Conservation (phyloP, 2,888 invertebrate species). For the Lathronympha strigana region DNA sequence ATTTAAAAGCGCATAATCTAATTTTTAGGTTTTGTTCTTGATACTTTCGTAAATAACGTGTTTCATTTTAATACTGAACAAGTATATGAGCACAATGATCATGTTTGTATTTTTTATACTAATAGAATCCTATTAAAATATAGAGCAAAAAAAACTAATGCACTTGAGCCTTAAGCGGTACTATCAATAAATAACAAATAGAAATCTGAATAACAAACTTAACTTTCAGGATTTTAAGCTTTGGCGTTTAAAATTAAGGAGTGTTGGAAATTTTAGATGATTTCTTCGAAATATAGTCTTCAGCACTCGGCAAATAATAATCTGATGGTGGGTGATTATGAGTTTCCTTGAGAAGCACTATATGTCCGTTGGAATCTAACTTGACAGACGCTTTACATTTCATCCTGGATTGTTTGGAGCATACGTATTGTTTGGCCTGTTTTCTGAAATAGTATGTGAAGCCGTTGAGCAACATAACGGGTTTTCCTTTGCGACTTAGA, state of each 20-base stretch:
- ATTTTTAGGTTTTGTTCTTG: background rate
- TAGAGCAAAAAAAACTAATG: too few relatives aligned
- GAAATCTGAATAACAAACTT: too few relatives aligned
- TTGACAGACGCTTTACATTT: slow-evolving; percentile 11
- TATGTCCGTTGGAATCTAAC: slow-evolving; percentile 2
- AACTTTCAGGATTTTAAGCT: background rate
- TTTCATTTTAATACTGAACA: background rate
- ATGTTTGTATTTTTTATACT: too few relatives aligned
- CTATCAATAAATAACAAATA: too few relatives aligned
- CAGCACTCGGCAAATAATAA: slow-evolving; percentile 12
- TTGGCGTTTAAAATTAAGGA: too few relatives aligned
- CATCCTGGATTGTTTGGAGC: slow-evolving; percentile 10
- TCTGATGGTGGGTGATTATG: slow-evolving; percentile 16
- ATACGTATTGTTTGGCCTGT: slow-evolving; percentile 6
- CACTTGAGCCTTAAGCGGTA: too few relatives aligned
- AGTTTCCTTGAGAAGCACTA: slow-evolving; percentile 5
- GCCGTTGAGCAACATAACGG: slow-evolving; percentile 10
- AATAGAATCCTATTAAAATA: too few relatives aligned
- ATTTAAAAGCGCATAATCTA: too few relatives aligned
- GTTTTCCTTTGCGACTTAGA: slow-evolving; percentile 22
- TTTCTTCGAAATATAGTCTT: background rate
- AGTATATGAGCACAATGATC: too few relatives aligned
- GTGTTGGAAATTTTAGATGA: too few relatives aligned
- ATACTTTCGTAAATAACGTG: background rate
- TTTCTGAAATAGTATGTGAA: slow-evolving; percentile 20